Base-by-base conservation (phyloP, 1,140 invertebrate species). In the Leptinotarsa undecemlineata region DNA sequence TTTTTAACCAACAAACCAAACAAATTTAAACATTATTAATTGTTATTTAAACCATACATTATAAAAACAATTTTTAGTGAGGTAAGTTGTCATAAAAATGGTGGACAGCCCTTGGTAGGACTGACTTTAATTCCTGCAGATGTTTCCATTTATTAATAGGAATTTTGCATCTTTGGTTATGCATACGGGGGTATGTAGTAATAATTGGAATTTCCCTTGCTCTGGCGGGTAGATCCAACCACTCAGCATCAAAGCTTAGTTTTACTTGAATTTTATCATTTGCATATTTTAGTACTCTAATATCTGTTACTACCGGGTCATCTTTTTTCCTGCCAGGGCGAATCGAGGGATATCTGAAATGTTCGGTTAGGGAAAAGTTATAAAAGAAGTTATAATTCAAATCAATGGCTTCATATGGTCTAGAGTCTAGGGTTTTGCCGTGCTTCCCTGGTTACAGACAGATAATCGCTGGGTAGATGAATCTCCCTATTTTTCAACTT, bases 401-500 rank as follows among this genome's bases (percentile, higher is more conserved):
- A 21, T 47, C 47, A 17, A 14, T 68, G 11, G 20, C 67, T 60
- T 26, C 42, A 33, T 68, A 68, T 17, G 66, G n/a, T n/a, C n/a
- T n/a, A n/a, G n/a, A n/a, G 48, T 26, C 63, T 62, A 62, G 20
- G 17, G 42, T 23, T 23, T 23, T 23, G 21, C 21, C 74, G 48
- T 23, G 74, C 68, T 33, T 71, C 62, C n/a, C 60, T 23, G 14
- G 74, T 62, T 11, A 66, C 23, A 51, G 17, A 47, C 4, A 71
- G n/a, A 68, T 75, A 75, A 33, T 75, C 70, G 42, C 63, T 71
- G 4, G 71, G 71, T 33, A 72, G 33, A 51, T 67, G 48, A 51
- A 75, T 76, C 15, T 73, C 26, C n/a, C 48, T 20, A 63, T 69
- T 76, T 48, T 74, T 73, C n/a, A 76, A 21, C 19, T 13, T 42